Conservation (phyloP, 2,113 vertebrate species). For the Meles meles region DNA sequence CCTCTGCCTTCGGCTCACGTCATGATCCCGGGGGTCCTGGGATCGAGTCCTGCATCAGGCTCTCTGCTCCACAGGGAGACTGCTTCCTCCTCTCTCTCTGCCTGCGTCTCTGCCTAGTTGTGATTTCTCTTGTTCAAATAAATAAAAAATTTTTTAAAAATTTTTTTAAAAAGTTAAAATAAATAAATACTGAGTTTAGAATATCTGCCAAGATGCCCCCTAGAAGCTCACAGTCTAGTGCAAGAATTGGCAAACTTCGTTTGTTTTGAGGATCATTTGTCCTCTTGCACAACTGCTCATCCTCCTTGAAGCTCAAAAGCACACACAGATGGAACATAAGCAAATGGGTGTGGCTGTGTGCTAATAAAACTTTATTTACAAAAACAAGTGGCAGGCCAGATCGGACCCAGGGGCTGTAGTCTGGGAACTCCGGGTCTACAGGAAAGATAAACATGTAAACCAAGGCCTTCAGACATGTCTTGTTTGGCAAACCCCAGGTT, state of each 20-base stretch:
- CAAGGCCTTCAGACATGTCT: background rate
- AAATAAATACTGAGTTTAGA: background rate
- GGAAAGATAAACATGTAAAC: background rate
- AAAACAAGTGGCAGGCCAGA: background rate
- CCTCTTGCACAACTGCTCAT: background rate
- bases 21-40: too few relatives aligned
- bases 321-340: background rate
- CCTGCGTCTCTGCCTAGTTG: too few relatives aligned
- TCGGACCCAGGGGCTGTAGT: background rate
- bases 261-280: background rate
- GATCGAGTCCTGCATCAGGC: too few relatives aligned
- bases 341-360: background rate
- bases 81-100: too few relatives aligned
- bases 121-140: too few relatives aligned
- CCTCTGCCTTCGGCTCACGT: too few relatives aligned
- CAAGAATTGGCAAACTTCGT: background rate
- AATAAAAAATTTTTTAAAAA: too few relatives aligned
- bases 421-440: background rate
- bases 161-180: too few relatives aligned
- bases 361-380: background rate
- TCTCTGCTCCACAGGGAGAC: too few relatives aligned
- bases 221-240: background rate
- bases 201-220: background rate
- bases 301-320: background rate
- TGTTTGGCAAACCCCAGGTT: background rate